Conservation (phyloP, 2,888 invertebrate genomes). For the Eustalomyia histrio region DNA sequence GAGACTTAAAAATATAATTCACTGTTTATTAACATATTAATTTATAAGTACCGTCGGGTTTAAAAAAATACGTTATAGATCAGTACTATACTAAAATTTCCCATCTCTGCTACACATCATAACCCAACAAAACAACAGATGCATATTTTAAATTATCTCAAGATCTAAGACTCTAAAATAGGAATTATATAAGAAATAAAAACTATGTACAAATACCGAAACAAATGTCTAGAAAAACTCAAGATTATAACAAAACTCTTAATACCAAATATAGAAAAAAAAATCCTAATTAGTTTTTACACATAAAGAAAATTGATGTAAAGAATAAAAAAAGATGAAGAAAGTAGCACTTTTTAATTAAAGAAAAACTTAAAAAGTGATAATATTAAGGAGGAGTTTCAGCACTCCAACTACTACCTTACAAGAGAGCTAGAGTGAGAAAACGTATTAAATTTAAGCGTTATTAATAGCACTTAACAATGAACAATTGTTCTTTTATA, state of each 20-base stretch:
- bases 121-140: not conserved
- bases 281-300: conserved; percentile 43
- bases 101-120: not conserved
- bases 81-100: too few species aligned
- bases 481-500: conserved; percentile 16
- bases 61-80: too few species aligned
- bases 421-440: conserved; percentile 70
- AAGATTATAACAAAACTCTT: conserved; percentile 28
- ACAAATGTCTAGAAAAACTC: not conserved
- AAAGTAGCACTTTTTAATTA: conserved; percentile 77
- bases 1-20: too few species aligned
- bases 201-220: not conserved
- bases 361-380: conserved; percentile 66
- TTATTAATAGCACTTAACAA: conserved; percentile 72
- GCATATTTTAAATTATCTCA: not conserved
- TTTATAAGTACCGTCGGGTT: too few species aligned
- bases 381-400: conserved; percentile 67
- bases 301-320: not conserved
- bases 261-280: conserved; percentile 28
- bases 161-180: conserved; percentile 26
- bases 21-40: too few species aligned
- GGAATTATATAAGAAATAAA: conserved; percentile 24
- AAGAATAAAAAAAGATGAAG: conserved; percentile 67
- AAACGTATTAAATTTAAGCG: conserved; percentile 76
- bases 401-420: conserved; percentile 62